These are phyloP conservation scores for Chloroceryle amazona DNA, from an alignment of 2,797 vertebrate genomes.

Conservation along the genomic window DNA sequence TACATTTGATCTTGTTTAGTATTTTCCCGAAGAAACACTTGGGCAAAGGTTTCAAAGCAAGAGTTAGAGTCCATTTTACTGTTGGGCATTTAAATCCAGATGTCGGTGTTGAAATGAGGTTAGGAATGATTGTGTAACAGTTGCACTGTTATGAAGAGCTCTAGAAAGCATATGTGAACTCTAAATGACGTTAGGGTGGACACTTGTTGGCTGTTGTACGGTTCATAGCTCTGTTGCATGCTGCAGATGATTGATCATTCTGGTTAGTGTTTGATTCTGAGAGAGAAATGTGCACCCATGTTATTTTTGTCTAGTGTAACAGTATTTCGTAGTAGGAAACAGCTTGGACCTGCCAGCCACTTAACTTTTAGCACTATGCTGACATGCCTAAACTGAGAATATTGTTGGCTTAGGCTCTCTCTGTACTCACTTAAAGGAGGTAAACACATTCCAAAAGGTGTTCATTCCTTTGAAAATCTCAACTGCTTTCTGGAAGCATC, in stretches of 20 bases:
- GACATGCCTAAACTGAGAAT: not conserved
- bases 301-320: not conserved
- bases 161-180: not conserved
- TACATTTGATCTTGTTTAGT: constrained; percentile 32
- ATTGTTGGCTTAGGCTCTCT: not conserved
- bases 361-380: not conserved
- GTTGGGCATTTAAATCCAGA: not conserved
- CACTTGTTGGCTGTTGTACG: not conserved
- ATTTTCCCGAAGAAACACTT: not conserved
- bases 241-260: not conserved
- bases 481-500: not conserved
- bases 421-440: not conserved
- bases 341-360: not conserved
- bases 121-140: not conserved
- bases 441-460: not conserved
- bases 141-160: not conserved
- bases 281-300: not conserved
- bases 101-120: not conserved
- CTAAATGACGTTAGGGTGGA: not conserved
- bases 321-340: not conserved
- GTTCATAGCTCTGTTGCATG: not conserved
- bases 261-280: not conserved
- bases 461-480: not conserved
- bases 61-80: not conserved
- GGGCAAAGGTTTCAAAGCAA: not conserved